Conservation (phyloP, 2,888 invertebrate genomes). For the Agriopis leucophaearia region DNA sequence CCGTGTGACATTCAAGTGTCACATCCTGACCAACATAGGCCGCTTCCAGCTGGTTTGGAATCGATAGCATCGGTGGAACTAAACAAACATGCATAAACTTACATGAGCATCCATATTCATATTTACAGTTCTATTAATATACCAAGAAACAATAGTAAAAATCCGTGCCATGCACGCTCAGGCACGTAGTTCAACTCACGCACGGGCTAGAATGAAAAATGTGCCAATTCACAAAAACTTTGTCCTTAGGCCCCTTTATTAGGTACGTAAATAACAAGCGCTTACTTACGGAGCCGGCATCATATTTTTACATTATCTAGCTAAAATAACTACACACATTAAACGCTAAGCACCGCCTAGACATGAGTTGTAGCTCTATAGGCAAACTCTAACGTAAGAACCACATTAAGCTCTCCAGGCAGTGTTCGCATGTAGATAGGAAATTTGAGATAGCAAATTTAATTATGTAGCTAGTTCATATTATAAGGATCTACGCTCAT, state of each 20-base stretch:
- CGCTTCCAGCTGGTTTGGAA: constrained; percentile 96
- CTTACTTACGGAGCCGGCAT: constrained; percentile 39
- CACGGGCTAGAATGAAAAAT: constrained; percentile 59
- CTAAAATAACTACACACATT: constrained; percentile 37
- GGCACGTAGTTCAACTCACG: constrained; percentile 60
- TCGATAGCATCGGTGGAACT: constrained; percentile 98
- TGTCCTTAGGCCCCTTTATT: constrained; percentile 50
- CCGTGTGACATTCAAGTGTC: constrained; percentile 95
- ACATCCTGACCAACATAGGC: constrained; percentile 96
- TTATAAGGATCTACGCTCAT: constrained; percentile 38
- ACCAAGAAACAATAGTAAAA: constrained; percentile 54
- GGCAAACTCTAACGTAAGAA: constrained; percentile 41
- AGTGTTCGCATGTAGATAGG: constrained; percentile 44
- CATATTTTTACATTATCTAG: constrained; percentile 34
- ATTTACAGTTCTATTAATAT: constrained; percentile 46
- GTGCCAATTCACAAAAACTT: constrained; percentile 58
- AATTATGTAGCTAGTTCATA: constrained; percentile 39
- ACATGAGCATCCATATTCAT: constrained; percentile 43
- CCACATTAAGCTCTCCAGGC: constrained; percentile 45
- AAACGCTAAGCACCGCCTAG: constrained; percentile 38
- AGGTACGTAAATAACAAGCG: constrained; percentile 48
- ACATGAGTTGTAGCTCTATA: constrained; percentile 37
- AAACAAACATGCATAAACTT: constrained; percentile 49
- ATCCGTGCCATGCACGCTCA: constrained; percentile 59
- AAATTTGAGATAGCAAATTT: constrained; percentile 43